Conservation (phyloP, 2,113 vertebrate genomes). For the Antidorcas marsupialis region DNA sequence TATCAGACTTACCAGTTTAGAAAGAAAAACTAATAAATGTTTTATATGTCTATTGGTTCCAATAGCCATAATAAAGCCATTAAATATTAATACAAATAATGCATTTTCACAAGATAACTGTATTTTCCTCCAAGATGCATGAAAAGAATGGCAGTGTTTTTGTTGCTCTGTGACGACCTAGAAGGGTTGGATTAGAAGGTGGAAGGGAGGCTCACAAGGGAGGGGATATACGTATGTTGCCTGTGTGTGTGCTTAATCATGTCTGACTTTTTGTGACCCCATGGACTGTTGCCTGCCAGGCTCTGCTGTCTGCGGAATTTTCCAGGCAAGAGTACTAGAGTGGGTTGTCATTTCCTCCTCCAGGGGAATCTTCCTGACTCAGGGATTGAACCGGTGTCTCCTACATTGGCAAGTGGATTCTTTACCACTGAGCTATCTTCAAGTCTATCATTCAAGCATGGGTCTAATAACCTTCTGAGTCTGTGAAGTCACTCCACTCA, state of each 20-base stretch:
- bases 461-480: neutral
- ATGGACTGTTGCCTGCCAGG: neutral
- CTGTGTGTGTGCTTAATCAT: rapidly evolving
- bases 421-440: neutral
- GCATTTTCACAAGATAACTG: neutral
- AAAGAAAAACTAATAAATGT: neutral
- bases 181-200: neutral
- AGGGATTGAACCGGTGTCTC: neutral
- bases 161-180: neutral
- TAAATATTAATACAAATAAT: neutral
- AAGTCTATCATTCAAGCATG: neutral
- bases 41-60: neutral
- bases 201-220: neutral
- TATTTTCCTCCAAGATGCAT: neutral
- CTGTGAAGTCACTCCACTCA: neutral
- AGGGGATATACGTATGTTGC: neutral
- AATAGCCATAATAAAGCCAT: neutral
- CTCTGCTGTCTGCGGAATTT: neutral
- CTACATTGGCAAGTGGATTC: neutral
- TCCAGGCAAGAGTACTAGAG: neutral
- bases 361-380: neutral
- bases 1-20: neutral
- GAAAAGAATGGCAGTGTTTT: neutral
- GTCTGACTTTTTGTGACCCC: neutral
- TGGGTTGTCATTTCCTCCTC: neutral